These are phyloP conservation scores for Tetanocera ferruginea DNA, from an alignment of 2,888 invertebrate genomes.

Conservation along the genomic window DNA sequence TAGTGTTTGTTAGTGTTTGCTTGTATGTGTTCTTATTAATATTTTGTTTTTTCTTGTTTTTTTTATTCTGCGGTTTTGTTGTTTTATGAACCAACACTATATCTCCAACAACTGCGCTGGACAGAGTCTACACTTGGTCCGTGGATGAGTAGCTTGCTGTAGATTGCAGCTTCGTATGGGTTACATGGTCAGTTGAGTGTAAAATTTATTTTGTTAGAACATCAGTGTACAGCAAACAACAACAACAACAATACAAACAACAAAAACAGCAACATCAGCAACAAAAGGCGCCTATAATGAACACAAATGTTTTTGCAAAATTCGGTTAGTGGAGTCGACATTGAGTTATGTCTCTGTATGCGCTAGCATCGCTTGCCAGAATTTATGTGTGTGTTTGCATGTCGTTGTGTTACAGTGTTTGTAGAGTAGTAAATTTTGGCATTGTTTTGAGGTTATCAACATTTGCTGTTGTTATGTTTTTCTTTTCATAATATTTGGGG, in stretches of 20 bases:
- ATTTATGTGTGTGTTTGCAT: not conserved
- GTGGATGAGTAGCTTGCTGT: constrained; percentile 19
- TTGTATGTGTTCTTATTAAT: no score
- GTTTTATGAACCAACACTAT: constrained; percentile 7
- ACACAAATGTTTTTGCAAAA: constrained; percentile 32
- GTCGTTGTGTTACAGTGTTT: not conserved
- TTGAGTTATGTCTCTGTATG: constrained; percentile 19
- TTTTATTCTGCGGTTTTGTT: not conserved
- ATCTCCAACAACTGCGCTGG: not conserved
- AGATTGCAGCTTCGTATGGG: constrained; percentile 12
- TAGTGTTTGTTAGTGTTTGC: no score
- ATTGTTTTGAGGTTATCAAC: constrained; percentile 20
- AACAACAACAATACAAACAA: constrained; percentile 20
- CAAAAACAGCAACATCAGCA: not conserved
- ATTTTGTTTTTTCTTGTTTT: not conserved
- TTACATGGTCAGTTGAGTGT: constrained; percentile 42
- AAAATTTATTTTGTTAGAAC: constrained; percentile 42
- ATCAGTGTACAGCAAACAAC: constrained; percentile 10
- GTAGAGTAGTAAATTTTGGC: constrained; percentile 8
- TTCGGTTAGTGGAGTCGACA: constrained; percentile 24
- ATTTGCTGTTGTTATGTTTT: not conserved
- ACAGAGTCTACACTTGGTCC: not conserved
- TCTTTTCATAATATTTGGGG: not conserved
- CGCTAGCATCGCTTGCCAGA: not conserved
- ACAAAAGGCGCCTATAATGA: constrained; percentile 31